These are phyloP conservation scores for Cossypha polioptera DNA, from an alignment of 2,797 vertebrate species.

Conservation along the genomic window DNA sequence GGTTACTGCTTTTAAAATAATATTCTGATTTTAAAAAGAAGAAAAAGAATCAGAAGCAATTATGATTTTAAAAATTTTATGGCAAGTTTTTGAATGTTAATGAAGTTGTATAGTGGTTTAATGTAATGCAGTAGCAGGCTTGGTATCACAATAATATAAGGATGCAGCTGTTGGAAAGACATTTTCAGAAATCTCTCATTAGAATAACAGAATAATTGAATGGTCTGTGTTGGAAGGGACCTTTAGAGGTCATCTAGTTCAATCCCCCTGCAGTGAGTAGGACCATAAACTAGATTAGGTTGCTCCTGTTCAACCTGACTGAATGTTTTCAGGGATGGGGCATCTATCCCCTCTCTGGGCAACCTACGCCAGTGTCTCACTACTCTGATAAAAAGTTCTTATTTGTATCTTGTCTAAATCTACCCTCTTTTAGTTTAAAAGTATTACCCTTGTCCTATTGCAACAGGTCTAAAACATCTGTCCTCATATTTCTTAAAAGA, in stretches of 20 bases:
- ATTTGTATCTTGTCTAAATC: background rate
- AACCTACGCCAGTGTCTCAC: background rate
- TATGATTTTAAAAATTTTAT: background rate
- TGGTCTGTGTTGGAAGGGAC: background rate
- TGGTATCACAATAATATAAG: background rate
- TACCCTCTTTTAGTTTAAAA: background rate
- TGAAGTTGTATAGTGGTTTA: background rate
- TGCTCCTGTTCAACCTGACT: background rate
- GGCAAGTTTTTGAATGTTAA: background rate
- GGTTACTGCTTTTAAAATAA: background rate
- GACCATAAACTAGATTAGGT: background rate
- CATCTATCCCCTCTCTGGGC: background rate
- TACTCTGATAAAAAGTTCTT: background rate
- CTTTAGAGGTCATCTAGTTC: background rate
- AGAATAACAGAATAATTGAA: background rate
- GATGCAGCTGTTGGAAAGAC: background rate
- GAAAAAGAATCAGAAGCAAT: background rate
- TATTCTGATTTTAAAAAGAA: background rate
- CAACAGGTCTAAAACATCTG: background rate
- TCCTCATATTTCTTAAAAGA: background rate
- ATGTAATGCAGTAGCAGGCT: background rate
- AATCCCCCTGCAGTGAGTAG: background rate
- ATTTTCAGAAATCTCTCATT: background rate
- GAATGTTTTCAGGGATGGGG: background rate
- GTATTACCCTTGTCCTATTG: background rate